phyloP scores from a whole-genome alignment of 2,797 vertebrate species.

The Pseudomugil tenellus region DNA sequence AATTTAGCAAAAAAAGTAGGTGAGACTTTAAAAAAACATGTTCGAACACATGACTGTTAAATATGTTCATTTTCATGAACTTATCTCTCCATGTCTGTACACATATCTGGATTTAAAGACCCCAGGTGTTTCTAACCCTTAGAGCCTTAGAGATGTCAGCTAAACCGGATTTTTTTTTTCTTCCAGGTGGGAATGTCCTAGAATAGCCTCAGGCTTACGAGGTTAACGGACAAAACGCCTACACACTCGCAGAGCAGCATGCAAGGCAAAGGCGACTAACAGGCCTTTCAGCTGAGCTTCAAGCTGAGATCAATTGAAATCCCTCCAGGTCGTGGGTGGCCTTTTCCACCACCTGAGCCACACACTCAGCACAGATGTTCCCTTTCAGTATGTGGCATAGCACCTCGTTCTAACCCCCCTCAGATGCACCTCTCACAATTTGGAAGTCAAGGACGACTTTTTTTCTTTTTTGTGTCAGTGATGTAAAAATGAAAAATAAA shows the following conservation, averaged over 20 bases:
- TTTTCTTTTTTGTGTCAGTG: not conserved
- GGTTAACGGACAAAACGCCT: slow-evolving; percentile 22
- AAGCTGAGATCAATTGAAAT: slow-evolving; percentile 22
- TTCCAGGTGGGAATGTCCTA: slow-evolving; percentile 13
- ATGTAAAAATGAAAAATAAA: not conserved
- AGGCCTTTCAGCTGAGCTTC: slow-evolving; percentile 12
- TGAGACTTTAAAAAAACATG: not conserved
- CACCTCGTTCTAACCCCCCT: not conserved
- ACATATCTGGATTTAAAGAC: not conserved
- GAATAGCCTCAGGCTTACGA: slow-evolving; percentile 16
- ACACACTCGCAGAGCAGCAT: slow-evolving; percentile 4
- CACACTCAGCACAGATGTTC: slow-evolving; percentile 14
- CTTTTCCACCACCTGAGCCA: slow-evolving; percentile 23
- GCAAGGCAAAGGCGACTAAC: slow-evolving; percentile 5
- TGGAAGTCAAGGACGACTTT: not conserved
- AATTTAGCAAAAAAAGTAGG: not conserved
- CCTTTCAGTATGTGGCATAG: slow-evolving; percentile 5
- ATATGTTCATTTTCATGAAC: too few relatives aligned
- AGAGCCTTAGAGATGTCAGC: slow-evolving; percentile 12
- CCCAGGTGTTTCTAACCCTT: slow-evolving; percentile 1
- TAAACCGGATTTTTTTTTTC: slow-evolving; percentile 10
- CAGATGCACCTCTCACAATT: not conserved
- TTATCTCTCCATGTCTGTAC: not conserved
- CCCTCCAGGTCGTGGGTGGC: slow-evolving; percentile 13
- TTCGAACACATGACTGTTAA: not conserved